These are phyloP conservation scores for Patagioenas fasciata DNA, from an alignment of 2,113 vertebrate species.

Conservation along the genomic window DNA sequence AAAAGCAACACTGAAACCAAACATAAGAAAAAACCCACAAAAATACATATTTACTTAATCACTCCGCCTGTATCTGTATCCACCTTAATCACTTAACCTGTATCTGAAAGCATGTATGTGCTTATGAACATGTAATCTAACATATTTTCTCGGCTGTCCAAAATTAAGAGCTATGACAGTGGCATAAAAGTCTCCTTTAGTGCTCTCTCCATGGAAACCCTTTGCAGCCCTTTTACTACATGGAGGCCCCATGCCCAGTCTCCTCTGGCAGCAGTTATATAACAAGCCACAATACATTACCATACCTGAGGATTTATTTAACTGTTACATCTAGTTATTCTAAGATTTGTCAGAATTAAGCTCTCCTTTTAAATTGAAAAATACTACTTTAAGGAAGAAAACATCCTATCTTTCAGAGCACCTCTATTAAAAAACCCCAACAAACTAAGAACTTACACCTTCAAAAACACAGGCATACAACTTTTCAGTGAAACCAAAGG, in stretches of 20 bases:
- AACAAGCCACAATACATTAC: neutral
- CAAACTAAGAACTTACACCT: neutral
- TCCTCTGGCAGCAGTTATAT: neutral
- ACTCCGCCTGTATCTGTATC: neutral
- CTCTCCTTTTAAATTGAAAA: neutral
- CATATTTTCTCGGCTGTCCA: fast-evolving
- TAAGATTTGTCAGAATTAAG: neutral
- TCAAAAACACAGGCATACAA: neutral
- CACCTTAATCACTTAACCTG: neutral
- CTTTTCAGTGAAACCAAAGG: neutral
- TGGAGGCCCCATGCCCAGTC: neutral
- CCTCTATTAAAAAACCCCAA: fast-evolving
- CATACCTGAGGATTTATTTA: neutral
- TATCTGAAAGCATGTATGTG: fast-evolving
- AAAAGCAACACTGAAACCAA: neutral
- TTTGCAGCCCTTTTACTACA: neutral
- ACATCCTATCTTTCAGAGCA: neutral
- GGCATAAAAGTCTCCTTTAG: neutral
- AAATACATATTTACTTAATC: neutral
- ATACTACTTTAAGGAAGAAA: neutral
- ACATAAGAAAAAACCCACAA: neutral
- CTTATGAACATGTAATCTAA: neutral
- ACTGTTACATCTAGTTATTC: neutral
- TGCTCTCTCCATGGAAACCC: constrained; percentile 44
- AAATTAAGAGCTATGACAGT: neutral